These are phyloP conservation scores for Amphipyra tragopoginis DNA, from an alignment of 2,888 invertebrate genomes.

Conservation along the genomic window DNA sequence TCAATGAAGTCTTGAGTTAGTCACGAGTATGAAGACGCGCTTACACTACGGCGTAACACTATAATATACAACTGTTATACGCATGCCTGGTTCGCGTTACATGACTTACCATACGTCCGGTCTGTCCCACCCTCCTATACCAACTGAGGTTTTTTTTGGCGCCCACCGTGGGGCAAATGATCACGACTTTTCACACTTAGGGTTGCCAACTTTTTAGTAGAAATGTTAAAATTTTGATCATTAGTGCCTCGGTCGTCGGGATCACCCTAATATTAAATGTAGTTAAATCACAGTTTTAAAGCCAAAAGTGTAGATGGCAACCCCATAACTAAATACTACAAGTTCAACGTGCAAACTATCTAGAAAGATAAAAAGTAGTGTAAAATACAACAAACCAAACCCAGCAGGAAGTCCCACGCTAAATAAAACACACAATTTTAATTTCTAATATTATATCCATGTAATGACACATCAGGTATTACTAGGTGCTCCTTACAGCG, in stretches of 20 bases:
- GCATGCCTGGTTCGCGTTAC: slow-evolving; percentile 68
- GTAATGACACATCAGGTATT: slow-evolving; percentile 87
- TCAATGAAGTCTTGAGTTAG: slow-evolving; percentile 66
- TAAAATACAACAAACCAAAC: slow-evolving; percentile 66
- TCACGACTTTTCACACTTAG: slow-evolving; percentile 65
- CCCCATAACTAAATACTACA: slow-evolving; percentile 60
- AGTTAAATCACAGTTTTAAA: slow-evolving; percentile 63
- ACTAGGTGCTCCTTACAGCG: slow-evolving; percentile 87
- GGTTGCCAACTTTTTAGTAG: slow-evolving; percentile 68
- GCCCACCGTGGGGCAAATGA: slow-evolving; percentile 72
- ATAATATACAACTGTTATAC: slow-evolving; percentile 62
- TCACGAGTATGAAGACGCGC: slow-evolving; percentile 62
- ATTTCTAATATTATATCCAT: slow-evolving; percentile 86
- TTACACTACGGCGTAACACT: slow-evolving; percentile 61
- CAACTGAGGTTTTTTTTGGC: slow-evolving; percentile 59
- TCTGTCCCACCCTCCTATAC: slow-evolving; percentile 63
- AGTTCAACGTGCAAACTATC: slow-evolving; percentile 72
- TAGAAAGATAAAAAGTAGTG: slow-evolving; percentile 63
- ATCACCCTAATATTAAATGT: slow-evolving; percentile 54
- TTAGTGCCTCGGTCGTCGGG: slow-evolving; percentile 56
- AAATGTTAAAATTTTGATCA: slow-evolving; percentile 55
- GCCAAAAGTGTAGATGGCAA: slow-evolving; percentile 60
- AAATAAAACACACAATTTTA: slow-evolving; percentile 88
- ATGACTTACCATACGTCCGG: slow-evolving; percentile 69
- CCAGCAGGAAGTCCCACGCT: slow-evolving; percentile 81